Percentiles rank a stretch among this genome's conserved stretches.
phyloP scores from a whole-genome alignment of 2,888 invertebrate species.

The Drosophila quinaria region DNA sequence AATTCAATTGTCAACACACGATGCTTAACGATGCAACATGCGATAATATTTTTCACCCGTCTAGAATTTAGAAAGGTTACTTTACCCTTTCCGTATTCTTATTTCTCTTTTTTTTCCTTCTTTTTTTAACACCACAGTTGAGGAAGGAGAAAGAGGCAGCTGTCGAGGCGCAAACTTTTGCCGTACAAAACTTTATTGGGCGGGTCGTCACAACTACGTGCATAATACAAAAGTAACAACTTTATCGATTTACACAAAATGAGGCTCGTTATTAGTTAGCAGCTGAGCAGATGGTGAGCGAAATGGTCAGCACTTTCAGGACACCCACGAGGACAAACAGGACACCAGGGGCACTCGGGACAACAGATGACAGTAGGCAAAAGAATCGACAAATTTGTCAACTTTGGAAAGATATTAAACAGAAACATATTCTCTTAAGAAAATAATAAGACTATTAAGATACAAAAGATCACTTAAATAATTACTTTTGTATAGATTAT shows the following conservation, averaged over 20 bases:
- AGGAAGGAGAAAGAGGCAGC: constrained; percentile 28
- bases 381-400: constrained; percentile 8
- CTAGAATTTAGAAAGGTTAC: constrained; percentile 10
- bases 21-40: constrained; percentile 73
- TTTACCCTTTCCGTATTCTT: background rate
- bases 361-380: constrained; percentile 25
- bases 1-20: constrained; percentile 80
- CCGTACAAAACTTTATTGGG: constrained; percentile 59
- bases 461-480: background rate
- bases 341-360: background rate
- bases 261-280: constrained; percentile 78
- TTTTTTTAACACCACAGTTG: background rate
- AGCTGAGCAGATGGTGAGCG: constrained; percentile 54
- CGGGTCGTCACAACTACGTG: constrained; percentile 53
- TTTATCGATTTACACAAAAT: constrained; percentile 79
- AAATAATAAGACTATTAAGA: background rate
- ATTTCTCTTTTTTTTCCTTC: background rate
- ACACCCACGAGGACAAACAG: constrained; percentile 9
- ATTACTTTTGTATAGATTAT: background rate
- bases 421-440: background rate
- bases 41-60: constrained; percentile 66
- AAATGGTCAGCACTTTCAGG: constrained; percentile 19
- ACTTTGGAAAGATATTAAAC: background rate
- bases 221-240: constrained; percentile 69
- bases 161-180: constrained; percentile 58